Base-by-base conservation (phyloP, 30 jellyfish, hydroid and myxozoan genomes). In the Chironex yamaguchii region DNA sequence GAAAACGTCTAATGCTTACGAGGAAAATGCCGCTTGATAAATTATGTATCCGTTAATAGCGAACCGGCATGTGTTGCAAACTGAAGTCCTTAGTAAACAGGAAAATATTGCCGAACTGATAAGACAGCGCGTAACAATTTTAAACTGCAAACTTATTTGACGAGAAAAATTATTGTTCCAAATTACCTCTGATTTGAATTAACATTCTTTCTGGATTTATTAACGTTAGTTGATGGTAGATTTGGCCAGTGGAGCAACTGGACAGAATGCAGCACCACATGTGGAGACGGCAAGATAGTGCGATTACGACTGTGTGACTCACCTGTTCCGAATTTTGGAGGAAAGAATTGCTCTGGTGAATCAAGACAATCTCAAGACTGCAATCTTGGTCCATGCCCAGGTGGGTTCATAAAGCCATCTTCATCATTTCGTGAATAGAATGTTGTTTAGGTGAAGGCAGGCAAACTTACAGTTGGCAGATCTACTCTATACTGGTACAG, bases 181-280 rank as follows among this genome's bases (percentile, higher is more conserved):
- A n/a, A n/a, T n/a, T n/a, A n/a, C n/a, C n/a, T n/a, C n/a, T n/a
- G n/a, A n/a, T n/a, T n/a, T n/a, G n/a, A n/a, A n/a, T n/a, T n/a
- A n/a, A n/a, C n/a, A n/a, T n/a, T n/a, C n/a, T n/a, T n/a, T n/a
- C n/a, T n/a, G n/a, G n/a, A n/a, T n/a, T n/a, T n/a, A n/a, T n/a
- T n/a, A n/a, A n/a, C n/a, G n/a, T n/a, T n/a, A 89, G 97, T 81
- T 54, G 89, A 90, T 52, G 97, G 97, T 54, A 90, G 95, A 29
- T 62, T 71, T 54, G 74, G 92, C 42, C 68, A 62, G 35, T 90
- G 97, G 97, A 62, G 91, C 25, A 76, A 84, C 34, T 90, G 93
- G 93, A 81, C 95, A 0, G 97, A 72, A 54, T 90, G 97, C 24
- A 78, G 94, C 14, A 65, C 82, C 0, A 13, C 66, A 0, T 90